Evolutionary conservation across 2,797 vertebrate genomes (phyloP).

Genomic region (Pseudomugil tenellus): DNA sequence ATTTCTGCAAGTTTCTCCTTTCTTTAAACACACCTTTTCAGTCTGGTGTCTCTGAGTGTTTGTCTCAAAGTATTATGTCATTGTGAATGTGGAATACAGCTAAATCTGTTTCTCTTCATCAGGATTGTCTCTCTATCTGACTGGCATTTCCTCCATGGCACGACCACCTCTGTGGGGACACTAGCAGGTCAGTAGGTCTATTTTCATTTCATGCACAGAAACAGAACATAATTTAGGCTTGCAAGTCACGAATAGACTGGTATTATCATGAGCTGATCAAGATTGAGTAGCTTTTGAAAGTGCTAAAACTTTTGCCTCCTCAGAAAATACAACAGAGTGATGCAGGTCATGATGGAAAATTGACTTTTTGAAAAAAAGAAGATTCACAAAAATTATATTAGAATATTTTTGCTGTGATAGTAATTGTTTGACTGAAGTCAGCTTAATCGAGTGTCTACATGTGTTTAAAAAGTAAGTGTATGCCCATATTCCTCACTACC

Average conservation of each 20-base stretch:
- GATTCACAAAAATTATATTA: too few species aligned
- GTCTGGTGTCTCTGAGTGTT: not conserved
- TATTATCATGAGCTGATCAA: slow-evolving; percentile 15
- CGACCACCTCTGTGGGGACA: slow-evolving; percentile 56
- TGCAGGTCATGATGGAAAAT: too few species aligned
- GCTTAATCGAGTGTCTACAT: too few species aligned
- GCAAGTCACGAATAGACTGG: slow-evolving; percentile 7
- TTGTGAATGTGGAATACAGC: slow-evolving; percentile 23
- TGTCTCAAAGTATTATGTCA: slow-evolving; percentile 10
- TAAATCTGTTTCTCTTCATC: slow-evolving; percentile 47
- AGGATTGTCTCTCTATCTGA: slow-evolving; percentile 57
- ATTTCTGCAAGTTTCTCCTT: slow-evolving; percentile 8
- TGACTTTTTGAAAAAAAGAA: too few species aligned
- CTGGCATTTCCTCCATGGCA: slow-evolving; percentile 64
- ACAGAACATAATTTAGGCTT: slow-evolving; percentile 11
- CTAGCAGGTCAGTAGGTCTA: slow-evolving; percentile 77
- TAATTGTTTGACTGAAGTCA: too few species aligned
- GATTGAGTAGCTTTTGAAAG: slow-evolving; percentile 17
- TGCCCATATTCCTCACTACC: not conserved
- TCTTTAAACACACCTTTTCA: not conserved
- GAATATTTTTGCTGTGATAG: too few species aligned
- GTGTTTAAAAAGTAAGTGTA: not conserved
- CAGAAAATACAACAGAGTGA: too few species aligned
- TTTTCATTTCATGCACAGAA: slow-evolving; percentile 56
- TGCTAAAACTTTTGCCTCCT: not conserved